A percentile compares a stretch with the other conserved stretches of the same genome.
Conservation (phyloP, 1,140 invertebrate species). For the Drosophila ercepeae region DNA sequence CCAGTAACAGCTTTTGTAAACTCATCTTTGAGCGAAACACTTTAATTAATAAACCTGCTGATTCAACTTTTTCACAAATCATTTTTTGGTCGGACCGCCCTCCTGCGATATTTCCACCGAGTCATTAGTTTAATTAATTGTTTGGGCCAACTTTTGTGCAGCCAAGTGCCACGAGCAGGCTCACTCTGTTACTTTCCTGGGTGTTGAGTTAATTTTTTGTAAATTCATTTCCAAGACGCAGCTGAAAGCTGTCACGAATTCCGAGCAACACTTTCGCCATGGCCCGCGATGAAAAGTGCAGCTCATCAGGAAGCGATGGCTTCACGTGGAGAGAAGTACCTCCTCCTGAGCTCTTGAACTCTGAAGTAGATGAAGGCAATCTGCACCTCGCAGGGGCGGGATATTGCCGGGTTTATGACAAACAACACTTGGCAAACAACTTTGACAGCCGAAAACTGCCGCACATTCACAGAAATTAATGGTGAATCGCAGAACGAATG, state of each 20-base stretch:
- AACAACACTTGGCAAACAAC: conserved; percentile 65
- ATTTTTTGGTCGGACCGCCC: conserved; percentile 19
- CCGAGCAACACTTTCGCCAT: conserved; percentile 40
- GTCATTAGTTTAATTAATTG: conserved; percentile 78
- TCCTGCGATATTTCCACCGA: conserved; percentile 52
- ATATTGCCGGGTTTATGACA: conserved; percentile 45
- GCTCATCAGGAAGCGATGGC: conserved; percentile 48
- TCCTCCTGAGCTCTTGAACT: conserved; percentile 24
- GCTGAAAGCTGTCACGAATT: conserved; percentile 55
- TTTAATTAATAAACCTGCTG: conserved; percentile 42
- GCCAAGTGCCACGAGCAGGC: conserved; percentile 29
- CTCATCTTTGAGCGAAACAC: conserved; percentile 25
- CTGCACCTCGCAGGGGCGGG: not conserved
- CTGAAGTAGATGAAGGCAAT: conserved; percentile 16
- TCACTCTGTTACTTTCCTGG: conserved; percentile 4
- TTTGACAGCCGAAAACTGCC: conserved; percentile 35
- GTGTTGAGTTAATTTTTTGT: conserved; percentile 68
- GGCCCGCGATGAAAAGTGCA: conserved; percentile 50
- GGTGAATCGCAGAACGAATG: conserved; percentile 3
- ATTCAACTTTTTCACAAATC: conserved; percentile 42
- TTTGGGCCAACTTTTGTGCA: conserved; percentile 44
- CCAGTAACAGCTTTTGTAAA: conserved; percentile 5
- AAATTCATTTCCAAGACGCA: conserved; percentile 48
- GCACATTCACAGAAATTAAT: conserved; percentile 32
- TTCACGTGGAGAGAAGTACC: conserved; percentile 7